Evolutionary conservation across 2,797 vertebrate species (phyloP), one percentile per base, ranked within the genome.

Genomic region (Sebastes cheni): DNA sequence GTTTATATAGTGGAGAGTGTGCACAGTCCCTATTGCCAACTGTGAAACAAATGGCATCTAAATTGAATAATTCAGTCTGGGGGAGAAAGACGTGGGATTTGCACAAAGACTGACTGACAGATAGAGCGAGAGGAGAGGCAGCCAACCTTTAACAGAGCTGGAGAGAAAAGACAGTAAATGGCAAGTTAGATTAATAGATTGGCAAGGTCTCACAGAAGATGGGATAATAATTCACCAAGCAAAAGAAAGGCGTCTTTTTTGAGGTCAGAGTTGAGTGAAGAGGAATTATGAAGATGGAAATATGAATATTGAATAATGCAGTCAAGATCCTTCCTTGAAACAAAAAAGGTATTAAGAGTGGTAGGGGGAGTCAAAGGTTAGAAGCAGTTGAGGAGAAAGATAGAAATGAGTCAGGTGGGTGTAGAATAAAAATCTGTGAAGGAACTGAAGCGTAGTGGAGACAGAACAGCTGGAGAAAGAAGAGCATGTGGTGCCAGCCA

Each of bases 81-180:
- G 80, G 89, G 90, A 91, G 87, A 92, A 93, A 93, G 93, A 93
- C 88, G 92, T 92, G 94, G 94, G 94, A 95, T 95, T 95, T 96
- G 93, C 95, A 95, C 94, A 96, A 95, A 96, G 95, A 95, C 93
- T 95, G 95, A 96, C 86, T 96, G 95, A 95, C 95, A 96, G 95
- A 96, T 93, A 91, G 92, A 95, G 92, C 87, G 91, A 90, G 93
- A 94, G 89, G 88, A 94, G 91, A 94, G 91, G 92, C 93, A 95
- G 94, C 87, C 95, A 96, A 95, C 92, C 95, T 95, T 95, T 95
- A 94, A 95, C 92, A 92, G 93, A 95, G 91, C 91, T 91, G 88
- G 81, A 89, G 89, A 92, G 91, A 92, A 91, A 92, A 95, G 93
- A 93, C 93, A 93, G 94, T 92, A 94, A 95, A 95, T 94, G 94